Conservation (phyloP, 2,888 invertebrate genomes). For the Chalcis sispes region DNA sequence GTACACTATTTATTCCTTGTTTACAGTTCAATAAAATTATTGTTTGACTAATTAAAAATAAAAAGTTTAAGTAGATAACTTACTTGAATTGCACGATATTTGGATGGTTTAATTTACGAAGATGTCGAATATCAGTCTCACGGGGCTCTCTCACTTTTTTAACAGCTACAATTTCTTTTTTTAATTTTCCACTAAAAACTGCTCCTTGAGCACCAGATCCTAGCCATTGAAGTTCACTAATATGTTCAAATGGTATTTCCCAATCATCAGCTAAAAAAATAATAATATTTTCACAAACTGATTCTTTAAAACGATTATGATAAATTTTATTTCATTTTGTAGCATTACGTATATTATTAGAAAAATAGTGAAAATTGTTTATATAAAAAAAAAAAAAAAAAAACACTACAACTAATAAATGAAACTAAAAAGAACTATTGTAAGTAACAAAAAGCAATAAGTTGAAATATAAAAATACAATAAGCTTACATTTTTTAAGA, state of each 20-base stretch:
- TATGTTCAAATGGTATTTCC: slow-evolving; percentile 96
- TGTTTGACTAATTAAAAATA: not conserved
- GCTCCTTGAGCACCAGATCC: slow-evolving; percentile 98
- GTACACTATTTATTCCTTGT: too few species aligned
- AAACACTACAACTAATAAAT: too few species aligned
- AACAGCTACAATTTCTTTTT: slow-evolving; percentile 92
- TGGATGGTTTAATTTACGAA: slow-evolving; percentile 94
- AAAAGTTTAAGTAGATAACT: slow-evolving; percentile 59
- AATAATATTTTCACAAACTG: not conserved
- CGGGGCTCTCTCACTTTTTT: slow-evolving; percentile 95
- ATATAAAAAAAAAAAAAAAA: not conserved
- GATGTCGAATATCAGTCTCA: slow-evolving; percentile 95
- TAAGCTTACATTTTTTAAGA: not conserved
- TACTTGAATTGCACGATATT: slow-evolving; percentile 93
- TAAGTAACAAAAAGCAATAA: too few species aligned
- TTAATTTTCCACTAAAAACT: slow-evolving; percentile 91
- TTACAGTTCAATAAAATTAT: too few species aligned
- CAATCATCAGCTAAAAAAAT: slow-evolving; percentile 84
- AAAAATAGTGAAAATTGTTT: not conserved
- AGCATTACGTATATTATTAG: not conserved
- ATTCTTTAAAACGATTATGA: not conserved
- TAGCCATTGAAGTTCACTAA: slow-evolving; percentile 92
- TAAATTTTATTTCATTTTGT: too few species aligned
- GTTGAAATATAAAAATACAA: too few species aligned
- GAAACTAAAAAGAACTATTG: too few species aligned